Base-by-base conservation (phyloP, 2,888 invertebrate genomes). In the Gymnoscelis rufifasciata region DNA sequence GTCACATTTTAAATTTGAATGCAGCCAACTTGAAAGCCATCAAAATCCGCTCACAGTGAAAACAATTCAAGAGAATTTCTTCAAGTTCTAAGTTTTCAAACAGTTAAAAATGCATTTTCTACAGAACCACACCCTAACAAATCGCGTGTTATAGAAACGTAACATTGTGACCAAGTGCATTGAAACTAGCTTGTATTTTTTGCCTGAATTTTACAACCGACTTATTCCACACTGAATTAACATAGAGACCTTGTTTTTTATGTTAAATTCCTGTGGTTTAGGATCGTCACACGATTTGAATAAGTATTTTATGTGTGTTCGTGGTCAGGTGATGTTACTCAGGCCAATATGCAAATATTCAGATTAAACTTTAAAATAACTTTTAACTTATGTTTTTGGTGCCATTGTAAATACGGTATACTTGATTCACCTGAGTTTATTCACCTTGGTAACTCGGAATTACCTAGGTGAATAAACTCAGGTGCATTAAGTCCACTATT, bases 141-240 rank as follows among this genome's bases (percentile, higher is more conserved):
- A 7, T 57, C 26, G 54, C 57, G 52, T 57, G 57, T 23, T 30
- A 37, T 7, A 33, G 33, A 47, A 57, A 52, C 43, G 42, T 57
- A 47, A 53, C 57, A 51, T 43, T 54, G 51, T 46, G 40, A 50
- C 38, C 47, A 24, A 47, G 52, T 54, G 54, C 52, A 57, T 33
- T 40, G 38, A 51, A 48, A 38, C 43, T 37, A 31, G 51, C 47
- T 50, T 37, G n/a, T 30, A 43, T 31, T 45, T 50, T 50, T 50
- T 42, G 26, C 38, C 27, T 50, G 50, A 42, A 46, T 50, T 50
- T 50, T 50, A 50, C 26, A 5, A 43, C 35, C 14, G 36, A 38
- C 42, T 39, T 48, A 42, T 49, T 41, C 41, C 38, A 42, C 44
- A 38, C 38, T 38, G 26, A 29, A 45, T 42, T 49, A 49, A 38